Evolutionary conservation across 92 coral and sea anemone species (phyloP), one percentile per base, ranked within the genome.

Genomic region (Palythoa heliodiscus): DNA sequence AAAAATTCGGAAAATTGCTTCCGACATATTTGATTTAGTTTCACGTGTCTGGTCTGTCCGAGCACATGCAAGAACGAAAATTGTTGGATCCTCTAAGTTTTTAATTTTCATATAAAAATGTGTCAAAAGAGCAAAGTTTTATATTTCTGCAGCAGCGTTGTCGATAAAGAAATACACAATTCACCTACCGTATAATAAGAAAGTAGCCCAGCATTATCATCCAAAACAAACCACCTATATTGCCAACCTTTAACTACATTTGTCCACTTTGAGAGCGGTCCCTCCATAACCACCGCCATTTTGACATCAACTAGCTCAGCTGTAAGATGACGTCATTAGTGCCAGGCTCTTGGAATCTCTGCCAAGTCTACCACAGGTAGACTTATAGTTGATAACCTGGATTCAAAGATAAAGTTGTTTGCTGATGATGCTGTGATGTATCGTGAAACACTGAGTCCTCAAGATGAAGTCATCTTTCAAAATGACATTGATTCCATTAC

Each of bases 251-350:
- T 96, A 11, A 96, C 99, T 23, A 96, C 99, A 74, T 96, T 96
- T 25, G 99, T 96, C 99, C 99, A 96, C 82, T 96, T 96, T 14
- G 99, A 96, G 72, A 96, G 95, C 15, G 99, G 99, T 19, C 99
- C 99, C 83, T 96, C 99, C 99, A 96, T 96, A 40, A 93, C 98
- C 73, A 96, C 95, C 97, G 99, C 99, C 99, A 97, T 97, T 86
- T 97, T 97, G 95, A 66, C 4, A 63, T 66, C 73, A 70, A 66
- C 73, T n/a, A n/a, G n/a, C n/a, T 80, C 75, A 80, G 75, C 75
- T 80, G 74, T 43, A 19, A 9, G 38, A 22, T 80, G 84, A 80
- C 84, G 74, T 80, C 84, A 80, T 80, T 64, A 14, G 57, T 5
- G 72, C 71, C 83, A 60, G 40, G 53, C 71, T 53, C 9, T 47